Conservation (phyloP, 35 echinoderm and acorn worm species). For the Eucidaris tribuloides region DNA sequence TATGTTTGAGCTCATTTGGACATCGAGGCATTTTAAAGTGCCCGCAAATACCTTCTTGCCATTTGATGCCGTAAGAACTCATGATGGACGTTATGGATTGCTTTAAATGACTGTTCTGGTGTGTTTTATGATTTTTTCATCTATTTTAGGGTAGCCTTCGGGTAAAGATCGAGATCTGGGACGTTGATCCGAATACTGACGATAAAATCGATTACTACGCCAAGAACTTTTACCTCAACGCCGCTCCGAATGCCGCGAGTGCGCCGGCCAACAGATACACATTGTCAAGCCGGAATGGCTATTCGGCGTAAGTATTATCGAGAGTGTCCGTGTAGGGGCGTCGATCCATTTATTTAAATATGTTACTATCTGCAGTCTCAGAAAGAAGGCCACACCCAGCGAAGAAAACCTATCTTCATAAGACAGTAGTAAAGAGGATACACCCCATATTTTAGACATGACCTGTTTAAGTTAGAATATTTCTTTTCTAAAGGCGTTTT, state of each 20-base stretch:
- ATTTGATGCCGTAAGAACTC: not conserved
- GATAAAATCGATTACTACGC: conserved; percentile 78
- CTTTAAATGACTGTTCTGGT: not conserved
- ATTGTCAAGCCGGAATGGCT: conserved; percentile 6
- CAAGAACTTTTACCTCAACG: conserved; percentile 20
- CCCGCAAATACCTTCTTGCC: not conserved
- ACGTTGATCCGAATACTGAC: conserved; percentile 60
- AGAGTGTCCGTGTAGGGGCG: too few species aligned
- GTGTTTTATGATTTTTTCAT: not conserved
- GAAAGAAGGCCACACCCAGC: too few species aligned
- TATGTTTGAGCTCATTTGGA: not conserved
- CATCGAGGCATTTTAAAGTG: not conserved
- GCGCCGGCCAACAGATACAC: not conserved
- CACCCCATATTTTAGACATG: too few species aligned
- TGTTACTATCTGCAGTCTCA: too few species aligned
- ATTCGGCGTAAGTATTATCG: conserved; percentile 62
- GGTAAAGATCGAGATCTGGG: conserved; percentile 72
- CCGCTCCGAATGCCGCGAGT: not conserved
- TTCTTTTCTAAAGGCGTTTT: too few species aligned
- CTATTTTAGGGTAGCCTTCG: conserved; percentile 69
- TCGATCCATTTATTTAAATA: too few species aligned
- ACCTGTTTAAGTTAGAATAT: too few species aligned
- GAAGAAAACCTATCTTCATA: too few species aligned
- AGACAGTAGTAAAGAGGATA: too few species aligned
- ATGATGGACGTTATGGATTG: not conserved